phyloP scores from a whole-genome alignment of 2,888 invertebrate species.

The Zootermopsis nevadensis region DNA sequence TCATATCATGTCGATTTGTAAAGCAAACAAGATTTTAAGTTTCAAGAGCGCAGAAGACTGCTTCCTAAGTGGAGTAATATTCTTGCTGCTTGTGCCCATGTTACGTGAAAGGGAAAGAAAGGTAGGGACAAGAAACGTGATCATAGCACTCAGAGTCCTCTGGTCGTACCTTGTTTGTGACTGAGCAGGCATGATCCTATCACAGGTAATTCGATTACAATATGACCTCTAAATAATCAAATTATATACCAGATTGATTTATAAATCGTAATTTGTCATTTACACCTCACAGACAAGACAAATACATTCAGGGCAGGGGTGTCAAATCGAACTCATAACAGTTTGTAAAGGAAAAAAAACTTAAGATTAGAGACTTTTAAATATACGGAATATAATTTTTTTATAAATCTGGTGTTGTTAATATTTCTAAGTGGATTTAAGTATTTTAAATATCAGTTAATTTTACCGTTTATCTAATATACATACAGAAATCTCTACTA shows the following conservation, averaged over 20 bases:
- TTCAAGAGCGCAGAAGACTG: too few species aligned
- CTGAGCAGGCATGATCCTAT: constrained; percentile 22
- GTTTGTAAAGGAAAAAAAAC: too few species aligned
- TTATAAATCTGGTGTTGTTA: not conserved
- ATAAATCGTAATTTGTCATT: constrained; percentile 41
- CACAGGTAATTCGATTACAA: constrained; percentile 39
- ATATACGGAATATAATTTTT: constrained; percentile 8
- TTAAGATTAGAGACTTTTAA: too few species aligned
- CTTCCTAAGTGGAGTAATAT: too few species aligned
- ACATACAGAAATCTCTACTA: not conserved
- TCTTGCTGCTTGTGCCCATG: not conserved
- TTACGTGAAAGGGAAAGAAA: not conserved
- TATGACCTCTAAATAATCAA: constrained; percentile 25
- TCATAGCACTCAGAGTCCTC: not conserved
- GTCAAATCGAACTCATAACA: not conserved
- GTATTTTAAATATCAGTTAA: not conserved
- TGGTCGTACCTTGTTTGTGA: constrained; percentile 15
- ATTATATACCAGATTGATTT: constrained; percentile 38
- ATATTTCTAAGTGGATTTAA: constrained; percentile 4
- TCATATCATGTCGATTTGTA: too few species aligned
- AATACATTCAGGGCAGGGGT: not conserved
- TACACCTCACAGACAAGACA: constrained; percentile 25
- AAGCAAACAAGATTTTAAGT: too few species aligned
- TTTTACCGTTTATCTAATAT: not conserved
- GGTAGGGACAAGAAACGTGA: not conserved